phyloP scores from a whole-genome alignment of 2,797 vertebrate species.

The Macropus fuliginosus region DNA sequence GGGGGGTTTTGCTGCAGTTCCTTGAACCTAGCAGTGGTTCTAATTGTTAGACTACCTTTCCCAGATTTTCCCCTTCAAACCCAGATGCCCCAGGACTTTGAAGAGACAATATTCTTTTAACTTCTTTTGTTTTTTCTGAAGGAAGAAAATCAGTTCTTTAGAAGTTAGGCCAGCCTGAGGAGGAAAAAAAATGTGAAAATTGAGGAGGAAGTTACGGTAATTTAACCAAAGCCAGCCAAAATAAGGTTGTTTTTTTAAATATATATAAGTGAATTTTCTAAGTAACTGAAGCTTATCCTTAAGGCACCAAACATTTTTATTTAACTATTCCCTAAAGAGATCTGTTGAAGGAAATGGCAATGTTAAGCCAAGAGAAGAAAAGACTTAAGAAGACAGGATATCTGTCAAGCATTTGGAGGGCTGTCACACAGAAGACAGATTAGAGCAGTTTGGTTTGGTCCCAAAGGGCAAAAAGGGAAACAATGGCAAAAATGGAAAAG shows the following conservation, averaged over 20 bases:
- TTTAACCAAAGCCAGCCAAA: neutral
- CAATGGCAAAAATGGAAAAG: neutral
- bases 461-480: neutral
- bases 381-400: neutral
- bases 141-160: neutral
- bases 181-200: neutral
- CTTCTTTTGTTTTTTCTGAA: neutral
- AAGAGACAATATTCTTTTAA: neutral
- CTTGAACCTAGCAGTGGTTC: neutral
- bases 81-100: neutral
- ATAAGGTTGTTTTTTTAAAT: neutral
- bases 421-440: neutral
- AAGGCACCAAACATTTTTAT: slow-evolving; percentile 1
- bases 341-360: neutral
- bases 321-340: neutral
- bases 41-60: neutral
- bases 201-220: neutral
- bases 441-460: neutral
- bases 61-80: neutral
- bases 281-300: neutral
- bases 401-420: neutral
- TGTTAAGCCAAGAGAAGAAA: neutral
- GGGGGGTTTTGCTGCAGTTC: neutral
- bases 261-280: neutral
- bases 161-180: neutral